Percentiles rank a stretch among this genome's conserved stretches.
Conservation (phyloP, 2,113 vertebrate genomes). For the Dasyornis broadbenti region DNA sequence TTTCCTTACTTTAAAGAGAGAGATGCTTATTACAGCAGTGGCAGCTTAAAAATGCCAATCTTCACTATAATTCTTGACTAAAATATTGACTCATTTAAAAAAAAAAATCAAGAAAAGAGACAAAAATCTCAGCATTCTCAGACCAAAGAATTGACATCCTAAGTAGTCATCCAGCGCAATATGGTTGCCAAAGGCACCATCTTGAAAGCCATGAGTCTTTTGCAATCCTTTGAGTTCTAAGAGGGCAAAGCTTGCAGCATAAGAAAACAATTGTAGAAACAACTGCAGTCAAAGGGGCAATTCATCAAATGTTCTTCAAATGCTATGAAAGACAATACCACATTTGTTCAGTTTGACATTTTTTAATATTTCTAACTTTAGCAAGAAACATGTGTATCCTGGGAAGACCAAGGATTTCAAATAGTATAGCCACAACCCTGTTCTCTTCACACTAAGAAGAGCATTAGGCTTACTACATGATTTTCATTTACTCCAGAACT, state of each 20-base stretch:
- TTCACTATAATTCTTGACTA: not conserved
- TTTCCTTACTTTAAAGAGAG: not conserved
- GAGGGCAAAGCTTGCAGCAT: not conserved
- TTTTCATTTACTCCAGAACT: not conserved
- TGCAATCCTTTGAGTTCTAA: not conserved
- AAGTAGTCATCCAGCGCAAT: not conserved
- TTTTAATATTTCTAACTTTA: not conserved
- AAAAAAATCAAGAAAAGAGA: not conserved
- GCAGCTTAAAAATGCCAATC: not conserved
- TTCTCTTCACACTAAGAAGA: not conserved
- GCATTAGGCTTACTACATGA: rapidly evolving
- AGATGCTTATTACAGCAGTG: not conserved
- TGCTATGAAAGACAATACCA: not conserved
- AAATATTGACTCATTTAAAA: not conserved
- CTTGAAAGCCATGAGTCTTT: not conserved
- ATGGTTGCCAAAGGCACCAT: not conserved
- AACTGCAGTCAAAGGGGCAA: not conserved
- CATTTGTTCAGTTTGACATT: not conserved
- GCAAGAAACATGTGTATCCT: not conserved
- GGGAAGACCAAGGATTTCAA: not conserved
- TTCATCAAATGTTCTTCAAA: not conserved
- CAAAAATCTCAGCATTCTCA: not conserved
- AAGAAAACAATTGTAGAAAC: not conserved
- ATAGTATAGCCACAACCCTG: not conserved
- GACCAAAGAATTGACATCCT: not conserved